These are phyloP conservation scores for Miichthys miiuy DNA, from an alignment of 2,797 vertebrate genomes.

Conservation along the genomic window DNA sequence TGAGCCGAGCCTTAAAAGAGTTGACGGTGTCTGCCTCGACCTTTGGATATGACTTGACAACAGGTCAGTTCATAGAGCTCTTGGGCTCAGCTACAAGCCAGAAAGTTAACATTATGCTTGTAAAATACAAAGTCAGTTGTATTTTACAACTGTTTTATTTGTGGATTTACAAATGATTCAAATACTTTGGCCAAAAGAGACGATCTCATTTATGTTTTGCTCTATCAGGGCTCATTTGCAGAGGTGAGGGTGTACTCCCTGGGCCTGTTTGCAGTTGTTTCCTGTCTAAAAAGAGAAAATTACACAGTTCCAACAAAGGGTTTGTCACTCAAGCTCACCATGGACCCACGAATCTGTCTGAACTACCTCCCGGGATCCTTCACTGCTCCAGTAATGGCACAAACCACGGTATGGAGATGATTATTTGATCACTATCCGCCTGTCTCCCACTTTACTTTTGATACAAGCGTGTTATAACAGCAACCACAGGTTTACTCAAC, in stretches of 20 bases:
- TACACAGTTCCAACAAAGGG: conserved; percentile 88
- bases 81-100: too few species aligned
- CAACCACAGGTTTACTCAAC: not conserved
- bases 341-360: conserved; percentile 89
- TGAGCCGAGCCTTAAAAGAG: too few species aligned
- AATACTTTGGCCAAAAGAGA: not conserved
- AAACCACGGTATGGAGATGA: conserved; percentile 82
- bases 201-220: not conserved
- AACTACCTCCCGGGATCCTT: conserved; percentile 88
- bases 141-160: not conserved
- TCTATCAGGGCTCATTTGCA: conserved; percentile 86
- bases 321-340: conserved; percentile 83
- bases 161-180: not conserved
- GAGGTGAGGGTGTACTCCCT: conserved; percentile 88
- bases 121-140: too few species aligned
- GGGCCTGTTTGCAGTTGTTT: conserved; percentile 91
- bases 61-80: too few species aligned
- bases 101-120: too few species aligned
- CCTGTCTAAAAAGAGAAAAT: conserved; percentile 90
- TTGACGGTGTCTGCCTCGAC: too few species aligned
- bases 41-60: too few species aligned
- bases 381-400: conserved; percentile 80
- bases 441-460: not conserved
- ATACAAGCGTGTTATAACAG: not conserved
- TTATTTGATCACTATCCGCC: not conserved